A percentile compares a stretch with the other conserved stretches of the same genome.
These are phyloP conservation scores for Galaxias olidus DNA, from an alignment of 2,797 vertebrate species.

Conservation along the genomic window DNA sequence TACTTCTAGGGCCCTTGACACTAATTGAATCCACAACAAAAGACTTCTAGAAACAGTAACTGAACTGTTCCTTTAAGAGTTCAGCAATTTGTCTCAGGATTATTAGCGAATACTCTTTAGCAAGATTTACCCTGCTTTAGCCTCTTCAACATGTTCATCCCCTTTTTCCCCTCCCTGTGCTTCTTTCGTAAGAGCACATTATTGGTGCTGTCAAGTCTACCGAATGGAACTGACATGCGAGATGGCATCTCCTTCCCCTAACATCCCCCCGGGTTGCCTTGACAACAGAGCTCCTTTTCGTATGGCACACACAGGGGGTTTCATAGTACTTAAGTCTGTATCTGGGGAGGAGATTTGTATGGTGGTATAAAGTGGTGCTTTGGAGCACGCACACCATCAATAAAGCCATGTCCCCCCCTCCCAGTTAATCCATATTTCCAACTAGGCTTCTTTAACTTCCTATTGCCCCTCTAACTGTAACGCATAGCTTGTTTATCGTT, in stretches of 20 bases:
- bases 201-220: not conserved
- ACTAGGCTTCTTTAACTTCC: constrained; percentile 2
- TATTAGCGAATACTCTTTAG: too few species aligned
- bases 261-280: constrained; percentile 39
- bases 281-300: constrained; percentile 34
- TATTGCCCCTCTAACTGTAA: constrained; percentile 44
- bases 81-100: too few species aligned
- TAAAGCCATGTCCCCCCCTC: constrained; percentile 16
- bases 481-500: not conserved
- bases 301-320: constrained; percentile 10
- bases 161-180: not conserved
- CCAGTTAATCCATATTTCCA: constrained; percentile 30
- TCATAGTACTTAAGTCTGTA: constrained; percentile 13
- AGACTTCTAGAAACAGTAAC: too few species aligned
- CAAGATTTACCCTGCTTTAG: too few species aligned
- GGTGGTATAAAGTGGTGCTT: not conserved
- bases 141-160: too few species aligned
- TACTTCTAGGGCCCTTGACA: not conserved
- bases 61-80: too few species aligned
- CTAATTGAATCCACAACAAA: not conserved
- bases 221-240: constrained; percentile 37
- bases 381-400: constrained; percentile 8
- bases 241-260: constrained; percentile 14
- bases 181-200: not conserved
- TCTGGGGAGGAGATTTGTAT: not conserved